A percentile compares a stretch with the other conserved stretches of the same genome.
Conservation (phyloP, 2,888 invertebrate genomes). For the Danaus chrysippus region DNA sequence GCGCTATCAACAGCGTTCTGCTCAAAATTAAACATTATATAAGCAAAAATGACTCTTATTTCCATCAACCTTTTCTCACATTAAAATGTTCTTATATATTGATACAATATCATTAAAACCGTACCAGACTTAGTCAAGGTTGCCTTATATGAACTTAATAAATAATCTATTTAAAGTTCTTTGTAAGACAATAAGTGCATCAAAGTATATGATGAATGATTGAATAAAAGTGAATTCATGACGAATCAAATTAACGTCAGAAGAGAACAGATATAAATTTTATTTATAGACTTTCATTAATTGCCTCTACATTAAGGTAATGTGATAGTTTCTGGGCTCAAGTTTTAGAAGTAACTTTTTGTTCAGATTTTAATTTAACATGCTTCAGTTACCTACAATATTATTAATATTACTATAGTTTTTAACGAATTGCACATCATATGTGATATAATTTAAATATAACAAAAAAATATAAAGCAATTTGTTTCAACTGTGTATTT, state of each 20-base stretch:
- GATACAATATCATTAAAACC: no score
- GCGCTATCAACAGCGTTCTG: slow-evolving; percentile 53
- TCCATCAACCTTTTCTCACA: not conserved
- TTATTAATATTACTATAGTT: no score
- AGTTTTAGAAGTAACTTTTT: no score
- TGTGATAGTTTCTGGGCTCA: no score
- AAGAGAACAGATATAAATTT: not conserved
- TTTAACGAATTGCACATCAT: no score
- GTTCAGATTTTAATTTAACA: no score
- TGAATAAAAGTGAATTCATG: not conserved
- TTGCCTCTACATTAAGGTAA: no score
- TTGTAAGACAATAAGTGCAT: not conserved
- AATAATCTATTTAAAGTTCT: not conserved
- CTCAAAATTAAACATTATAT: slow-evolving; percentile 51
- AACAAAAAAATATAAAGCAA: not conserved
- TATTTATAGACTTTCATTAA: slow-evolving; percentile 1
- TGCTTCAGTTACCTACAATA: no score
- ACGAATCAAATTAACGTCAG: slow-evolving; percentile 1
- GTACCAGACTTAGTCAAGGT: no score
- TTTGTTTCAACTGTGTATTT: no score
- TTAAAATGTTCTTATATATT: no score
- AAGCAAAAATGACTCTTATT: slow-evolving; percentile 32
- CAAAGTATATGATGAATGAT: not conserved
- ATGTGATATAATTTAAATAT: not conserved
- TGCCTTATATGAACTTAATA: not conserved